A percentile compares a stretch with the other conserved stretches of the same genome.
Evolutionary conservation across 1,140 invertebrate species (phyloP).

Genomic region (Dreissena rostriformis): DNA sequence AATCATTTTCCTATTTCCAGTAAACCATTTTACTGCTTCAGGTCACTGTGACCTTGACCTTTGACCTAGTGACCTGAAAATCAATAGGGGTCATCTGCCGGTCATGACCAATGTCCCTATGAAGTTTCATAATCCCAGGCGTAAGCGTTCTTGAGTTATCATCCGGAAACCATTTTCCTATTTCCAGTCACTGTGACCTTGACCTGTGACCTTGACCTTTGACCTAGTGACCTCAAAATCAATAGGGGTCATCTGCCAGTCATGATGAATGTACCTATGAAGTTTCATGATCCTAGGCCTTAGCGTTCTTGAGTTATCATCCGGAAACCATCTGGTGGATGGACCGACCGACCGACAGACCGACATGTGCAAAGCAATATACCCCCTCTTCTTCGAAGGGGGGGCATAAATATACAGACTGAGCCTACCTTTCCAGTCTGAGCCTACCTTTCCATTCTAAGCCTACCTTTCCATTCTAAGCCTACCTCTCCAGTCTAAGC

Average conservation of each 20-base stretch:
- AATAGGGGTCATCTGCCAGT: neutral
- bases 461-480: too few species aligned
- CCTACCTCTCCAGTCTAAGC: too few species aligned
- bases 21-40: too few species aligned
- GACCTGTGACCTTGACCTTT: conserved; percentile 1
- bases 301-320: neutral
- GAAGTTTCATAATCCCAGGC: neutral
- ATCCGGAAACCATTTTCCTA: neutral
- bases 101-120: neutral
- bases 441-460: too few species aligned
- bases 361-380: conserved; percentile 3
- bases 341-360: neutral
- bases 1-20: neutral
- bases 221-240: neutral
- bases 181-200: neutral
- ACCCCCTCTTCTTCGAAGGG: conserved; percentile 1
- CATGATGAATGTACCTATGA: neutral
- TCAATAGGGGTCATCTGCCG: neutral
- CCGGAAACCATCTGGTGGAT: neutral
- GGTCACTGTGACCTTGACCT: conserved; percentile 1
- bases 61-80: neutral
- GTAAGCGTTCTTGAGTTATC: neutral
- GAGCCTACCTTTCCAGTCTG: too few species aligned
- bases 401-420: conserved; percentile 6
- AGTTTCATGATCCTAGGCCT: neutral